Evolutionary conservation across 2,113 vertebrate genomes (phyloP).

Genomic region (Megatriorchis doriae): DNA sequence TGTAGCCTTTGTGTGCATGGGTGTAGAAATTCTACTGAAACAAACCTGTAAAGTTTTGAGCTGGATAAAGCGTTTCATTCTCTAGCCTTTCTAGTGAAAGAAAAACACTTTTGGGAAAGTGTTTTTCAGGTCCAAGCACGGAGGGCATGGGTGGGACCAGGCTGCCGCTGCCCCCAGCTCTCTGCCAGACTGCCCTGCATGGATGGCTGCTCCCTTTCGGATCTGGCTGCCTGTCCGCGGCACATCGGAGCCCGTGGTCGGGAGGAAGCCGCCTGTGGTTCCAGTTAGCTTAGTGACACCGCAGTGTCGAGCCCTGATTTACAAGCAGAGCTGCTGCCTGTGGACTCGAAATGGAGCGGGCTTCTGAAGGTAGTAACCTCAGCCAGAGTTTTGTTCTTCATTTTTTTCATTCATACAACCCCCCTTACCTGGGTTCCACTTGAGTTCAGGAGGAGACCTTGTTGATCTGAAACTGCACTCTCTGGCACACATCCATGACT

Average conservation of each 20-base stretch:
- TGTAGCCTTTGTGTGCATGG: neutral
- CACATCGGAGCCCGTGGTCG: rapidly evolving
- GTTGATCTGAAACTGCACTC: neutral
- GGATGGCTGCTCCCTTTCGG: neutral
- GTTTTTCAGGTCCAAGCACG: rapidly evolving
- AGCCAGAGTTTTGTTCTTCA: neutral
- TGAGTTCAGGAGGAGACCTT: neutral
- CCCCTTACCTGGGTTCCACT: neutral
- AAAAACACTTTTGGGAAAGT: neutral
- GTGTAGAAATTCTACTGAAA: neutral
- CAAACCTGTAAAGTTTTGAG: neutral
- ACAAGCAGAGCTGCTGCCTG: neutral
- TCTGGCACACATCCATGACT: neutral
- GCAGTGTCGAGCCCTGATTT: rapidly evolving
- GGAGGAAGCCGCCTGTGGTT: neutral
- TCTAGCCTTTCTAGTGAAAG: neutral
- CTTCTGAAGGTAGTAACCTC: neutral
- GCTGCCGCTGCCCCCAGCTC: neutral
- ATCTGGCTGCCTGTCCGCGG: neutral
- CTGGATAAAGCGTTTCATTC: neutral
- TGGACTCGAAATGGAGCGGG: neutral
- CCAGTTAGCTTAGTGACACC: neutral
- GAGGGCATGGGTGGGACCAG: neutral
- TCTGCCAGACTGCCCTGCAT: neutral
- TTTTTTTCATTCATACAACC: neutral